Percentiles rank a stretch among this genome's conserved stretches.
These are phyloP conservation scores for Schlechtendalia chinensis DNA, from an alignment of 1,140 invertebrate genomes.

Conservation along the genomic window DNA sequence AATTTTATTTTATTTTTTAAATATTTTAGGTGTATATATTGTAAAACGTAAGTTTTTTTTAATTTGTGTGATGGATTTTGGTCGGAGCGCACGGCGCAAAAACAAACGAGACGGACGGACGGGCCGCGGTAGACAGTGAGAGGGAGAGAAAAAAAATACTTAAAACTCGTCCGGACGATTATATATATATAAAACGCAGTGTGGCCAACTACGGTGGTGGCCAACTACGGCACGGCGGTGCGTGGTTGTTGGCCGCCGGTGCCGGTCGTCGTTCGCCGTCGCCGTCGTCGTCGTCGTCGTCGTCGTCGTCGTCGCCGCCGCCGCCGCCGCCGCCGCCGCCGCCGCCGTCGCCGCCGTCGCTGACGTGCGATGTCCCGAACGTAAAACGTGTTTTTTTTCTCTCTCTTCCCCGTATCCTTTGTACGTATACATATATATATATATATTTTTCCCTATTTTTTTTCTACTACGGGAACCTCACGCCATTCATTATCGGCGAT, in stretches of 20 bases:
- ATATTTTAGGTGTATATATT: not conserved
- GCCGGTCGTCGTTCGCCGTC: too few species aligned
- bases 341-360: not conserved
- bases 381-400: slow-evolving; percentile 36
- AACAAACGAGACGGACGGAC: slow-evolving; percentile 48
- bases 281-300: not conserved
- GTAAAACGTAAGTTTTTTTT: slow-evolving; percentile 4
- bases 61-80: slow-evolving; percentile 18
- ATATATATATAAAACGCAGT: slow-evolving; percentile 45
- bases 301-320: too few species aligned
- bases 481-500: slow-evolving; percentile 35
- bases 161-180: slow-evolving; percentile 37
- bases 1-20: too few species aligned
- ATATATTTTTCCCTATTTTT: too few species aligned
- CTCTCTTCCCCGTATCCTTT: not conserved
- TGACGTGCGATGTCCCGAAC: not conserved
- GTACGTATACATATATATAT: too few species aligned
- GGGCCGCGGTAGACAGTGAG: slow-evolving; percentile 48
- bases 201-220: slow-evolving; percentile 38
- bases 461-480: slow-evolving; percentile 9
- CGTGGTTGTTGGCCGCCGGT: not conserved
- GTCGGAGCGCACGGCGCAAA: slow-evolving; percentile 49
- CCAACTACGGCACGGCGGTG: too few species aligned
- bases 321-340: not conserved
- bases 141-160: slow-evolving; percentile 34